These are phyloP conservation scores for Trachelus troglodyta DNA, from an alignment of 2,888 invertebrate genomes.

Conservation along the genomic window DNA sequence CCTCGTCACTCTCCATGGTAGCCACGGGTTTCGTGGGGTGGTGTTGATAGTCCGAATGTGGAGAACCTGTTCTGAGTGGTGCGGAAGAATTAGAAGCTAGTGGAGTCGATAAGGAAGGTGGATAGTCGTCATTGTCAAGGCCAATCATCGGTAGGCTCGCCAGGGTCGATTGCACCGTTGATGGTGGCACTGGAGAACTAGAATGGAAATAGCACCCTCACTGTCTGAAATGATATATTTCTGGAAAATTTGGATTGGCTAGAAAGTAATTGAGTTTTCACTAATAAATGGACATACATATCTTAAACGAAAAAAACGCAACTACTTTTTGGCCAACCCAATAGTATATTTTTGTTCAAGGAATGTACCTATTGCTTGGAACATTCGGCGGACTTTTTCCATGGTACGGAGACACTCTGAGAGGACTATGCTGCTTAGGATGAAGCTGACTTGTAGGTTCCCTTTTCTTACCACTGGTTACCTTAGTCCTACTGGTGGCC, in stretches of 20 bases:
- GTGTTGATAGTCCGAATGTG: conserved; percentile 18
- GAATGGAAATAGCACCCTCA: conserved; percentile 3
- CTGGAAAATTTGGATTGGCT: background rate
- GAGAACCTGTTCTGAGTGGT: conserved; percentile 32
- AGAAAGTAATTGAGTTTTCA: too few species aligned
- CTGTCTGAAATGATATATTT: background rate
- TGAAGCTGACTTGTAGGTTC: conserved; percentile 56
- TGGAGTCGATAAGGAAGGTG: conserved; percentile 39
- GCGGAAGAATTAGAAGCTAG: conserved; percentile 32
- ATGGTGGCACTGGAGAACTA: conserved; percentile 74
- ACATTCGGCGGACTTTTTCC: conserved; percentile 52
- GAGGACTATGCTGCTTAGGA: conserved; percentile 54
- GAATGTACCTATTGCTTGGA: conserved; percentile 43
- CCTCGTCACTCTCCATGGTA: conserved; percentile 37
- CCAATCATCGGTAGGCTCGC: conserved; percentile 83
- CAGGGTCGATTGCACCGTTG: conserved; percentile 73
- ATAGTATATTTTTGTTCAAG: background rate
- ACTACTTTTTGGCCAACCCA: too few species aligned
- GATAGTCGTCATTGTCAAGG: conserved; percentile 71
- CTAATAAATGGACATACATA: too few species aligned
- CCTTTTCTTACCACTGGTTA: conserved; percentile 59
- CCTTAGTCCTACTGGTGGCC: conserved; percentile 59
- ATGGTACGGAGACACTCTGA: conserved; percentile 54
- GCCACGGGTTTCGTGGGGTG: conserved; percentile 19
- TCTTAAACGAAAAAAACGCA: too few species aligned